A percentile compares a stretch with the other conserved stretches of the same genome.
Conservation (phyloP, 2,888 invertebrate species). For the Aleiodes testaceus region DNA sequence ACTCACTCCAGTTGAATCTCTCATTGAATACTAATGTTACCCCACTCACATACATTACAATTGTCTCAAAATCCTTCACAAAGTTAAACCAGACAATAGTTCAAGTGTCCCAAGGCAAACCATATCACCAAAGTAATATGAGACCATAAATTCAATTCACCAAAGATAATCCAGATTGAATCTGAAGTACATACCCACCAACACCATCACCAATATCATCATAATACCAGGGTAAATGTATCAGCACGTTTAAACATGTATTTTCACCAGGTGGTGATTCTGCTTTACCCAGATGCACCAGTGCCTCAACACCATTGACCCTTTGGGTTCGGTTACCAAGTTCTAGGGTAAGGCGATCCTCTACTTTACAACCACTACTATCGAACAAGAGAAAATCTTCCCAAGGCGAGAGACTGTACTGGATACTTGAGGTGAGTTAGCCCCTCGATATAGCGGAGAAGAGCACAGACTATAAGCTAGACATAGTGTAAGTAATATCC, state of each 20-base stretch:
- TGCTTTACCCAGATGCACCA: conserved; percentile 47
- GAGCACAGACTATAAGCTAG: conserved; percentile 42
- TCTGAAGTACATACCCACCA: conserved; percentile 58
- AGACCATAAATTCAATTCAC: conserved; percentile 70
- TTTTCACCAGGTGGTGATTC: conserved; percentile 39
- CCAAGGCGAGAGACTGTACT: conserved; percentile 28
- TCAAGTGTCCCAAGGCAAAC: conserved; percentile 55
- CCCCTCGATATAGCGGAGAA: conserved; percentile 1
- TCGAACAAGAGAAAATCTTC: conserved; percentile 37
- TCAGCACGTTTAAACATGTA: conserved; percentile 23
- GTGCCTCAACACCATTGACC: conserved; percentile 46
- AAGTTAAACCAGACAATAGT: conserved; percentile 63
- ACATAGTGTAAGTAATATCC: conserved; percentile 51
- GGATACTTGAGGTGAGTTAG: conserved; percentile 17
- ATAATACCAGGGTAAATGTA: conserved; percentile 51
- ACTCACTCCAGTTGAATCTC: no score
- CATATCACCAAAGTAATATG: conserved; percentile 66
- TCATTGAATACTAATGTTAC: background rate
- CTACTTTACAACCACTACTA: conserved; percentile 26
- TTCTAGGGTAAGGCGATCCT: conserved; percentile 33
- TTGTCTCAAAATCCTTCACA: conserved; percentile 55
- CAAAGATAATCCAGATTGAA: conserved; percentile 70
- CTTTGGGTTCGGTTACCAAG: conserved; percentile 32
- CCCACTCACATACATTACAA: background rate
- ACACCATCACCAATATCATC: conserved; percentile 60